phyloP scores from a whole-genome alignment of 2,113 vertebrate species.

The Syrmaticus mikado region DNA sequence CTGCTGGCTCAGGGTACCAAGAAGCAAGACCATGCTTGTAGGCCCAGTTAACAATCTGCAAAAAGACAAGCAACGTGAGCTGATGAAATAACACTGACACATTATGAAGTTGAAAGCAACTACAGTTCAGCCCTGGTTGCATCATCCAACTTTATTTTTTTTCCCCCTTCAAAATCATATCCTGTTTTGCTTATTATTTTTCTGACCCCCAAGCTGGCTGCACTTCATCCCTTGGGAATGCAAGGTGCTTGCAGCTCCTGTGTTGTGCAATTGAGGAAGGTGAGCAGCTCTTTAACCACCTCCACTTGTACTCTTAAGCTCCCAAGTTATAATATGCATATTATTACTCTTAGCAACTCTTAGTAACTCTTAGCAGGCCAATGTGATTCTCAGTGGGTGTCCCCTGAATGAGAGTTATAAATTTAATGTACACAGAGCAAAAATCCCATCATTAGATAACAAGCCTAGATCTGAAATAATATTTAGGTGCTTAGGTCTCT shows the following conservation, averaged over 20 bases:
- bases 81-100: not conserved
- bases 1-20: constrained; percentile 91
- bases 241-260: not conserved
- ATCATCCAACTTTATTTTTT: not conserved
- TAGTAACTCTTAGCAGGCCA: not conserved
- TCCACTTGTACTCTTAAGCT: not conserved
- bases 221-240: not conserved
- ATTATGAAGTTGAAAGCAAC: not conserved
- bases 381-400: not conserved
- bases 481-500: not conserved
- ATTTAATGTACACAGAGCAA: not conserved
- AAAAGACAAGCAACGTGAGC: constrained; percentile 24
- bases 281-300: not conserved
- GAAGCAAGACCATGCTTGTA: constrained; percentile 91
- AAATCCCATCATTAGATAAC: not conserved
- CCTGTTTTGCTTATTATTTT: not conserved
- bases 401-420: not conserved
- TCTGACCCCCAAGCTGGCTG: not conserved
- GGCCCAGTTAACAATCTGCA: constrained; percentile 89
- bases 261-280: not conserved
- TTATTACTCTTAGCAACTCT: not conserved
- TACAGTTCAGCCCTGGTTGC: not conserved
- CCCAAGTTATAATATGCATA: fast-evolving
- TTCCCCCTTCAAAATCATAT: not conserved
- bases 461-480: not conserved